These are phyloP conservation scores for Melinopterus prodromus DNA, from an alignment of 2,888 invertebrate species.

Conservation along the genomic window DNA sequence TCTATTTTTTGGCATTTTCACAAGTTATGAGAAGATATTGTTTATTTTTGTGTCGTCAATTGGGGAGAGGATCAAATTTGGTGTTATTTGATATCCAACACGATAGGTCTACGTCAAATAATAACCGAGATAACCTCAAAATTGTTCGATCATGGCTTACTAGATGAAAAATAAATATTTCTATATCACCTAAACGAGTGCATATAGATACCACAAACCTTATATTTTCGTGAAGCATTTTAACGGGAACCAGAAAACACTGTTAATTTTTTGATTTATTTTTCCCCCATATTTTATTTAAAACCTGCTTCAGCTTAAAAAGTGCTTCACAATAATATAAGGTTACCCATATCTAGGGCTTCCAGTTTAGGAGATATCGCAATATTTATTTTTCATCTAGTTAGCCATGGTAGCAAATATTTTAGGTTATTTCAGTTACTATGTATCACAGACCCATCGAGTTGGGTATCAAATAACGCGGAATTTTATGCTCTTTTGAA, in stretches of 20 bases:
- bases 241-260: not conserved
- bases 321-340: too few species aligned
- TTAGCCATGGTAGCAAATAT: not conserved
- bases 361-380: too few species aligned
- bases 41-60: not conserved
- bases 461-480: not conserved
- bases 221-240: not conserved
- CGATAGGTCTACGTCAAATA: not conserved
- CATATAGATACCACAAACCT: not conserved
- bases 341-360: too few species aligned
- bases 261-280: too few species aligned
- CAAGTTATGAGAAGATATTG: not conserved
- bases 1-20: not conserved
- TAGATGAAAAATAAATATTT: not conserved
- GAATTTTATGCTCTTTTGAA: not conserved
- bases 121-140: not conserved
- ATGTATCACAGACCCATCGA: not conserved
- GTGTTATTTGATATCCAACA: not conserved
- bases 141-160: not conserved
- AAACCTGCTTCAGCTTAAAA: too few species aligned
- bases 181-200: not conserved
- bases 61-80: not conserved
- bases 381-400: not conserved
- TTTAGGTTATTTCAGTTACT: not conserved
- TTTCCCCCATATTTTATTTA: too few species aligned